A percentile compares a stretch with the other conserved stretches of the same genome.
Evolutionary conservation across 2,888 invertebrate species (phyloP).

Genomic region (Adelognathus sp.): DNA sequence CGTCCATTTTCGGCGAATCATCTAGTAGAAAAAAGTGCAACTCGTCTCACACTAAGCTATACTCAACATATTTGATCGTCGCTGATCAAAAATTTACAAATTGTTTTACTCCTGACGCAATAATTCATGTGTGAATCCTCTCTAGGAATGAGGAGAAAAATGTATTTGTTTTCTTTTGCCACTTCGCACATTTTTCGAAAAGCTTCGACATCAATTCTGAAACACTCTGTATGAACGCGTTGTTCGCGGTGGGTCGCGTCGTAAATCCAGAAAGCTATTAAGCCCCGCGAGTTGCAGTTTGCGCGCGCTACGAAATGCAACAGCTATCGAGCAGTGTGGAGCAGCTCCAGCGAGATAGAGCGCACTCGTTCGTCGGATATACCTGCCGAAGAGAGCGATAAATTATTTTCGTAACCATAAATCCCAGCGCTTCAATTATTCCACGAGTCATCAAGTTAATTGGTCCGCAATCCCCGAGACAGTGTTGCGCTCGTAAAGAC

Average conservation of each 20-base stretch:
- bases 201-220: too few relatives aligned
- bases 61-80: too few relatives aligned
- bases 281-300: constrained; percentile 52
- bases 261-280: constrained; percentile 65
- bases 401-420: constrained; percentile 58
- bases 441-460: constrained; percentile 59
- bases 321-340: constrained; percentile 44
- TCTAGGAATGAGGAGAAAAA: background rate
- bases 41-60: too few relatives aligned
- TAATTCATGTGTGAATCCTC: too few relatives aligned
- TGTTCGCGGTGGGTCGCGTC: constrained; percentile 44
- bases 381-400: constrained; percentile 54
- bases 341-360: constrained; percentile 14
- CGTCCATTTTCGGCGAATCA: too few relatives aligned
- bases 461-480: constrained; percentile 53
- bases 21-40: too few relatives aligned
- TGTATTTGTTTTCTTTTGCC: too few relatives aligned
- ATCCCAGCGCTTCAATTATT: constrained; percentile 58
- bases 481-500: constrained; percentile 52
- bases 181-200: too few relatives aligned
- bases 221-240: background rate
- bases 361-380: constrained; percentile 13
- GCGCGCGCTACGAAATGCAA: constrained; percentile 49
- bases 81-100: too few relatives aligned
- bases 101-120: too few relatives aligned